Conservation (phyloP, 2,888 invertebrate genomes). For the Apamea anceps region DNA sequence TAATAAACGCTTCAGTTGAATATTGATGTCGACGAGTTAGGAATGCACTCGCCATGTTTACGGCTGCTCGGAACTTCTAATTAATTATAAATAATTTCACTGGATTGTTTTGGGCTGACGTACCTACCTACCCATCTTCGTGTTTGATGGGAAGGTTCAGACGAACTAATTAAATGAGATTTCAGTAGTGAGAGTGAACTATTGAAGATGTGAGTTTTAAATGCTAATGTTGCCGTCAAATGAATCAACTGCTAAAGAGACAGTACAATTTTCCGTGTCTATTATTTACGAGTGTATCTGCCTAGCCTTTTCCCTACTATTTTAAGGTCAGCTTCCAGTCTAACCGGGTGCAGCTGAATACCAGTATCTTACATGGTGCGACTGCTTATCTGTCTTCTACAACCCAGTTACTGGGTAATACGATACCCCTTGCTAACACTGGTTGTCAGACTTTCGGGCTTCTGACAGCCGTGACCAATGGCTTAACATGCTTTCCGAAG, state of each 20-base stretch:
- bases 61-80: constrained; percentile 70
- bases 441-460: too few species aligned
- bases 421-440: not conserved
- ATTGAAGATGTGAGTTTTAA: not conserved
- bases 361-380: not conserved
- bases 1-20: constrained; percentile 89
- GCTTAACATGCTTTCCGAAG: too few species aligned
- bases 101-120: constrained; percentile 49
- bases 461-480: not conserved
- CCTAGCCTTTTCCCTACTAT: too few species aligned
- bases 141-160: constrained; percentile 16
- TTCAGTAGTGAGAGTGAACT: not conserved
- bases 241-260: not conserved
- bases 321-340: too few species aligned
- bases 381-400: too few species aligned
- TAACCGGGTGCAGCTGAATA: not conserved
- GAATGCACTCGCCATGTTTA: constrained; percentile 86
- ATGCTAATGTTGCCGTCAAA: not conserved
- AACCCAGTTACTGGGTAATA: not conserved
- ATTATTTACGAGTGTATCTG: not conserved
- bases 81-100: constrained; percentile 69
- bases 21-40: constrained; percentile 89
- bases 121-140: constrained; percentile 14
- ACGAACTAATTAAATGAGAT: constrained; percentile 18
- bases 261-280: not conserved